phyloP scores from a whole-genome alignment of 1,140 invertebrate species.

The Dendroctonus valens region DNA sequence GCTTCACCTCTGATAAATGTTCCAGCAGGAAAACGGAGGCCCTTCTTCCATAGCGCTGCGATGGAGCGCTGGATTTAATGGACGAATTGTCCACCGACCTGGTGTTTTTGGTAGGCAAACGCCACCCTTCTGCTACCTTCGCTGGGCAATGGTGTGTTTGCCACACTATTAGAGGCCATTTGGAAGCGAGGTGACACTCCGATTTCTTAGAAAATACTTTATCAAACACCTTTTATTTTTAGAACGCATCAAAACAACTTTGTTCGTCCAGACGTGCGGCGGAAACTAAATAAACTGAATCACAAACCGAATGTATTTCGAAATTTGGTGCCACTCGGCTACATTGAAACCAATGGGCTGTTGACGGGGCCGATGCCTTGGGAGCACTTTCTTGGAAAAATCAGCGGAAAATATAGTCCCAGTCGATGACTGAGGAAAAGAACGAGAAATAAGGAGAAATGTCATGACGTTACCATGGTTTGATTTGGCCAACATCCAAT shows the following conservation, averaged over 20 bases:
- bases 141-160: constrained; percentile 8
- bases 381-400: constrained; percentile 2
- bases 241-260: constrained; percentile 26
- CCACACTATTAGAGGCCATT: constrained; percentile 7
- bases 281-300: constrained; percentile 20
- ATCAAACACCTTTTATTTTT: constrained; percentile 21
- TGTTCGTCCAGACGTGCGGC: constrained; percentile 14
- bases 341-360: constrained; percentile 1
- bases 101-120: constrained; percentile 4
- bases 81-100: constrained; percentile 1
- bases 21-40: constrained; percentile 71
- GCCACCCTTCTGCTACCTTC: constrained; percentile 15
- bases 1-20: constrained; percentile 72
- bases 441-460: too few species aligned
- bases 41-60: constrained; percentile 56
- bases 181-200: background rate
- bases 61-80: constrained; percentile 8
- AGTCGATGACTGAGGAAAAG: too few species aligned
- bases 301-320: constrained; percentile 1
- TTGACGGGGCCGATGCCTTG: background rate
- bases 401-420: background rate
- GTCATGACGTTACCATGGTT: too few species aligned
- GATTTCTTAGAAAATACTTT: constrained; percentile 10
- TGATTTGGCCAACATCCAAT: too few species aligned
- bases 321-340: background rate